These are phyloP conservation scores for Chesias legatella DNA, from an alignment of 2,888 invertebrate species.

Conservation along the genomic window DNA sequence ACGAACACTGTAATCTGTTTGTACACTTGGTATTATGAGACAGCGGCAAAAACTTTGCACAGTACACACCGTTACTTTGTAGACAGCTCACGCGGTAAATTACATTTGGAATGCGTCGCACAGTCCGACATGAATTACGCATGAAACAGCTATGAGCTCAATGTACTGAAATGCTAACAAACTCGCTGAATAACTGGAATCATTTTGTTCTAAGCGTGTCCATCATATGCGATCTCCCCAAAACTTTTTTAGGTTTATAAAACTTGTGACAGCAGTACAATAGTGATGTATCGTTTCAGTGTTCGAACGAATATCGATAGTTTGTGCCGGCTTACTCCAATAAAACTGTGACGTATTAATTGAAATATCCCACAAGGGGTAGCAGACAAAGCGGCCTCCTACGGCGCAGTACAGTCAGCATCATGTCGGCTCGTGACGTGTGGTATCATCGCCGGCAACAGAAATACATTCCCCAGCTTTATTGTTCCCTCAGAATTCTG, in stretches of 20 bases:
- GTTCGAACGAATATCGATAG: slow-evolving; percentile 41
- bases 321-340: slow-evolving; percentile 31
- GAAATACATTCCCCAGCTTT: slow-evolving; percentile 35
- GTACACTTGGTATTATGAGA: too few species aligned
- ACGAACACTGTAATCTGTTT: background rate
- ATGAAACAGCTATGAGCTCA: slow-evolving; percentile 59
- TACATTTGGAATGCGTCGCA: slow-evolving; percentile 71
- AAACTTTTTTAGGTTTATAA: slow-evolving; percentile 3
- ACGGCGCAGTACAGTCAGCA: slow-evolving; percentile 32
- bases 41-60: slow-evolving; percentile 5
- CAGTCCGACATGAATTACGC: slow-evolving; percentile 63
- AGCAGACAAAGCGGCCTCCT: slow-evolving; percentile 44
- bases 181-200: slow-evolving; percentile 28
- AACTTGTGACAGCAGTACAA: slow-evolving; percentile 34
- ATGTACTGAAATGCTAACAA: slow-evolving; percentile 52
- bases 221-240: slow-evolving; percentile 6
- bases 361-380: slow-evolving; percentile 57
- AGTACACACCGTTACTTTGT: slow-evolving; percentile 31
- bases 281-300: slow-evolving; percentile 43
- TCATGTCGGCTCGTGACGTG: slow-evolving; percentile 40
- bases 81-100: slow-evolving; percentile 50
- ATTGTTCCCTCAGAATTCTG: slow-evolving; percentile 24
- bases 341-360: slow-evolving; percentile 55
- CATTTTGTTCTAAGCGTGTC: slow-evolving; percentile 18
- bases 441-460: slow-evolving; percentile 39